Evolutionary conservation across 2,113 vertebrate genomes (phyloP).

Genomic region (Sapajus apella): DNA sequence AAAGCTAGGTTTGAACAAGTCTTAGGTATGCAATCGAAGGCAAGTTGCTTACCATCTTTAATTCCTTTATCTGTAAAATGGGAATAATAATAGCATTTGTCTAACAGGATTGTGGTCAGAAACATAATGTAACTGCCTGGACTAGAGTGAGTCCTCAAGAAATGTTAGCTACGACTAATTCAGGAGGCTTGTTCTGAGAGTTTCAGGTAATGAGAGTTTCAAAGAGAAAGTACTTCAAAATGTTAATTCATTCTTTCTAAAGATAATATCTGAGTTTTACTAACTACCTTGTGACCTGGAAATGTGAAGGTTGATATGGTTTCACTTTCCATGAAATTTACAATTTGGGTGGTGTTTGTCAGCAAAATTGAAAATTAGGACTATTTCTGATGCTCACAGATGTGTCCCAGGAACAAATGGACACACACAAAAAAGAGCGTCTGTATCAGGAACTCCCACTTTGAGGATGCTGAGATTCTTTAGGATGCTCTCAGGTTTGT

Average conservation of each 20-base stretch:
- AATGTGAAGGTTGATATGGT: not conserved
- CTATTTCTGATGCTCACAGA: not conserved
- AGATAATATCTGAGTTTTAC: not conserved
- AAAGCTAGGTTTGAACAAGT: not conserved
- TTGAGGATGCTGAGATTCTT: not conserved
- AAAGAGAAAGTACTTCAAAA: not conserved
- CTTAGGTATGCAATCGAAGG: not conserved
- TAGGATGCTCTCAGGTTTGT: fast-evolving
- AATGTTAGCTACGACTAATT: not conserved
- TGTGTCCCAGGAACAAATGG: not conserved
- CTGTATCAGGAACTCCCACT: fast-evolving
- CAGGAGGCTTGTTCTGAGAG: not conserved
- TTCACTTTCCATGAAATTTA: not conserved
- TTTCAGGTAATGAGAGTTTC: not conserved
- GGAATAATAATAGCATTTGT: not conserved
- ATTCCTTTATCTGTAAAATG: not conserved
- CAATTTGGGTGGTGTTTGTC: not conserved
- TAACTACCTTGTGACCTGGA: not conserved
- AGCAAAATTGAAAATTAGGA: not conserved
- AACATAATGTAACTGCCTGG: not conserved
- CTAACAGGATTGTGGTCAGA: not conserved
- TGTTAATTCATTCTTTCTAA: not conserved
- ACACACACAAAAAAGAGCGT: not conserved
- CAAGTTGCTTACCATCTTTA: not conserved
- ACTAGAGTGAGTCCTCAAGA: not conserved